These are phyloP conservation scores for Eriocheir sinensis DNA, from an alignment of 1,140 invertebrate genomes.

Conservation along the genomic window DNA sequence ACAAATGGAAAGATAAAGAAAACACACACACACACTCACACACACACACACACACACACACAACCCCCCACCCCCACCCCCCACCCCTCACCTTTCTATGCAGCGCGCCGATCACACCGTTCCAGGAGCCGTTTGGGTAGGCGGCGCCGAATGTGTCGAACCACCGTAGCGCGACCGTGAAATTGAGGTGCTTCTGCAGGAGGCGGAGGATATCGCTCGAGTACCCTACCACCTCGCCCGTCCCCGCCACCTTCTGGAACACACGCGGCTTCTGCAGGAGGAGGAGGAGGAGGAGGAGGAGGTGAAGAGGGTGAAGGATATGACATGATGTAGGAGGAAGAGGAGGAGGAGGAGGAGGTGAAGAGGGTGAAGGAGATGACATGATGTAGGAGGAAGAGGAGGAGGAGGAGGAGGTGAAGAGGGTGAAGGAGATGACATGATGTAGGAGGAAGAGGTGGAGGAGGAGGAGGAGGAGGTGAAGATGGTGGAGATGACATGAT, in stretches of 20 bases:
- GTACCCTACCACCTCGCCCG: not conserved
- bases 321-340: no score
- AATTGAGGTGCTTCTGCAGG: constrained; percentile 11
- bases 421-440: not conserved
- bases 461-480: not conserved
- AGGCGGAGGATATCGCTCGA: not conserved
- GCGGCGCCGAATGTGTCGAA: not conserved
- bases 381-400: not conserved
- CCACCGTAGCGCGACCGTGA: not conserved
- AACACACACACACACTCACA: not conserved
- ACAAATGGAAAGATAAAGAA: not conserved
- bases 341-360: not conserved
- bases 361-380: not conserved
- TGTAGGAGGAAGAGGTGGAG: not conserved
- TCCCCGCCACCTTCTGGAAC: not conserved
- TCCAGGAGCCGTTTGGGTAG: not conserved
- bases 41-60: constrained; percentile 33
- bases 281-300: not conserved
- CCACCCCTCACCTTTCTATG: constrained; percentile 12
- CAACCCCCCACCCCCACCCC: not conserved
- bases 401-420: not conserved
- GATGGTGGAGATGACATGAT: not conserved
- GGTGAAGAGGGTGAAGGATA: not conserved
- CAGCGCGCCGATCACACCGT: constrained; percentile 36
- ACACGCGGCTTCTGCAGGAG: constrained; percentile 26